Conservation (phyloP, 2,797 vertebrate genomes). For the Lagothrix lagotricha region DNA sequence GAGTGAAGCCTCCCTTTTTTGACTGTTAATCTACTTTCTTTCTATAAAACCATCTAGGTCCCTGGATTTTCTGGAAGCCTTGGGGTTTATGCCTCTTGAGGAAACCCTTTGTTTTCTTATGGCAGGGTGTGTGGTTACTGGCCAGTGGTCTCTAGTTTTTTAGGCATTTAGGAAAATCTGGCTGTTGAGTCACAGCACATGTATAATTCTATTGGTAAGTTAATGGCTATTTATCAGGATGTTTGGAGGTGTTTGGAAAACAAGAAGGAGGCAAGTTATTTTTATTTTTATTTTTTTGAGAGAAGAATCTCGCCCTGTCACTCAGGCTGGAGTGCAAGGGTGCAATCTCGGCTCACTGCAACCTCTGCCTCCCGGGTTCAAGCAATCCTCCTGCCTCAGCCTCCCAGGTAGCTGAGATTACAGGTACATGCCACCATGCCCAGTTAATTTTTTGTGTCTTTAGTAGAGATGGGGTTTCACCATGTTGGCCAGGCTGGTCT, state of each 20-base stretch:
- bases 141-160: background rate
- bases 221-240: background rate
- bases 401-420: no score
- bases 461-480: no score
- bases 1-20: background rate
- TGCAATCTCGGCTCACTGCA: no score
- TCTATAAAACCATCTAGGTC: background rate
- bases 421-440: no score
- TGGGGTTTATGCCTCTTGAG: background rate
- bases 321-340: no score
- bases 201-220: background rate
- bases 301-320: no score
- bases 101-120: background rate
- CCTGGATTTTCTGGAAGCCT: background rate
- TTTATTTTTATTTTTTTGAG: no score
- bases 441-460: no score
- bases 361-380: no score
- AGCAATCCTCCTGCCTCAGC: no score
- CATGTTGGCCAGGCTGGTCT: no score
- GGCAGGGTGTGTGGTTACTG: background rate
- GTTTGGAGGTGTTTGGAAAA: background rate
- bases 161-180: background rate
- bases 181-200: background rate
- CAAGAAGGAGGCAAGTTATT: background rate
- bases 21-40: background rate